phyloP scores from a whole-genome alignment of 2,113 vertebrate genomes.

The Cromileptes altivelis region DNA sequence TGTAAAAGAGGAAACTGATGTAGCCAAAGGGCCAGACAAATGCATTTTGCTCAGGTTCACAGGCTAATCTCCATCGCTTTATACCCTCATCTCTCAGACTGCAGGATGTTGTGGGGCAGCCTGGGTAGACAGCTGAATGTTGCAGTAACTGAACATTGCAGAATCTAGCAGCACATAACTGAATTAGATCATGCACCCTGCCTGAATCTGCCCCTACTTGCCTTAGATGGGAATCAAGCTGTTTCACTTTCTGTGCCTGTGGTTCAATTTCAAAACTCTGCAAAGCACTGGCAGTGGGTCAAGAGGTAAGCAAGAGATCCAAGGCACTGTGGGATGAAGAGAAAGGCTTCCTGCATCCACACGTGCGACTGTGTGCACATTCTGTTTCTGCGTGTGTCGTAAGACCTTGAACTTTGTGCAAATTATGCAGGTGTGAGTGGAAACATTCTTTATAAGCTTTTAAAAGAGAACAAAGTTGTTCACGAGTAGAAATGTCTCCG shows the following conservation, averaged over 20 bases:
- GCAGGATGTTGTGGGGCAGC: slow-evolving; percentile 13
- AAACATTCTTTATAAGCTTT: background rate
- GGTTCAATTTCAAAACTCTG: slow-evolving; percentile 15
- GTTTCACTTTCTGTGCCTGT: background rate
- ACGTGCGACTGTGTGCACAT: background rate
- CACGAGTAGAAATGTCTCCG: background rate
- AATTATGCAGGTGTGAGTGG: background rate
- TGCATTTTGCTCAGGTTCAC: background rate
- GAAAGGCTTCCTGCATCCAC: background rate
- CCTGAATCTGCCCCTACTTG: slow-evolving; percentile 12
- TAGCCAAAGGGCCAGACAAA: slow-evolving; percentile 16
- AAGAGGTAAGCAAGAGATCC: slow-evolving; percentile 10
- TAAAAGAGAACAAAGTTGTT: background rate
- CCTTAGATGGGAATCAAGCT: slow-evolving; percentile 13
- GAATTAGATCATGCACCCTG: slow-evolving; percentile 2
- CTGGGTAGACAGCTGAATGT: slow-evolving; percentile 21
- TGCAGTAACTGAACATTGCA: slow-evolving; percentile 22
- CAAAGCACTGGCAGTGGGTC: slow-evolving; percentile 23
- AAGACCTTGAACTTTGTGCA: background rate
- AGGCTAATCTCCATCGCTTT: slow-evolving; percentile 6
- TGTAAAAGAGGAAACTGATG: background rate
- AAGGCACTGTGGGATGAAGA: background rate
- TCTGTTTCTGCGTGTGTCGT: background rate
- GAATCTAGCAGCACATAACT: slow-evolving; percentile 13
- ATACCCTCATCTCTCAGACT: background rate